Percentiles rank a stretch among this genome's conserved stretches.
Conservation (phyloP, 2,797 vertebrate genomes). For the Silurus aristotelis region DNA sequence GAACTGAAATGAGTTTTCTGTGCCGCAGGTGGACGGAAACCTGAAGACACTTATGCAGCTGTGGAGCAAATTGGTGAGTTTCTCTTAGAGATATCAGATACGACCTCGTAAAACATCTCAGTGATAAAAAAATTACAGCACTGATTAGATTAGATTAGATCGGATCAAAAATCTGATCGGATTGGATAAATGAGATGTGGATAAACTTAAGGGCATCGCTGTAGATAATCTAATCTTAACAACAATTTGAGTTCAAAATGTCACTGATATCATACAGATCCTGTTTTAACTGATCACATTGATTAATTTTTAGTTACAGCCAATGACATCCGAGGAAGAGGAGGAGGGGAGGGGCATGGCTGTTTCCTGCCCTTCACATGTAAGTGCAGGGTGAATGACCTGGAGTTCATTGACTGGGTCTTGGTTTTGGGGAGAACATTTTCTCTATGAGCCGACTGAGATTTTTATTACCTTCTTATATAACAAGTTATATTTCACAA, state of each 20-base stretch:
- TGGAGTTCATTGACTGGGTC: background rate
- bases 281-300: background rate
- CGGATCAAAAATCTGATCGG: background rate
- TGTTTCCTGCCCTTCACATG: background rate
- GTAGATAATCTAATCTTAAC: constrained; percentile 22
- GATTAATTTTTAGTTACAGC: constrained; percentile 1
- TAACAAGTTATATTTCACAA: background rate
- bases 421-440: background rate
- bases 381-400: background rate
- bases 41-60: background rate
- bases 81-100: background rate
- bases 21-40: background rate
- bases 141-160: background rate
- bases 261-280: background rate
- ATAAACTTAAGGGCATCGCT: background rate
- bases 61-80: constrained; percentile 25
- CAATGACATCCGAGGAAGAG: background rate
- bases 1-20: background rate
- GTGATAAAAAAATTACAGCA: background rate
- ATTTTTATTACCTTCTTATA: constrained; percentile 9
- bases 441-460: background rate
- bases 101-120: background rate
- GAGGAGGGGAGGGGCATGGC: background rate
- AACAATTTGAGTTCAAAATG: no score
- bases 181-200: background rate